Conservation (phyloP, 2,888 invertebrate genomes). For the Amiota communis region DNA sequence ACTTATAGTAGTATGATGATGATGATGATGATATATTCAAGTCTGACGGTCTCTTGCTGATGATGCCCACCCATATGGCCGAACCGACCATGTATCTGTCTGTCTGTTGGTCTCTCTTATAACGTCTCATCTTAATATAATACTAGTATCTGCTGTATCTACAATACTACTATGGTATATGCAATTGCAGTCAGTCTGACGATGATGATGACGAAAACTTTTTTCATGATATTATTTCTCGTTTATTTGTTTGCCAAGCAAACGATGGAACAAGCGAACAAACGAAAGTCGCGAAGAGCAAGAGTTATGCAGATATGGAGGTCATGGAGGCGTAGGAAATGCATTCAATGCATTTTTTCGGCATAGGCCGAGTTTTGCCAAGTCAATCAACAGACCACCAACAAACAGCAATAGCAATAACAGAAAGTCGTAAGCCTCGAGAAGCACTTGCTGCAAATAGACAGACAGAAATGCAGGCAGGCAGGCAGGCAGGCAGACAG, state of each 20-base stretch:
- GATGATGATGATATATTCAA: neutral
- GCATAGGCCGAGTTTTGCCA: slow-evolving; percentile 9
- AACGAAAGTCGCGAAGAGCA: neutral
- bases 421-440: neutral
- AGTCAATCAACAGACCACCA: neutral
- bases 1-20: neutral
- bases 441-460: too few relatives aligned
- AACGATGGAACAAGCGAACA: neutral
- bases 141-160: neutral
- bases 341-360: slow-evolving; percentile 51
- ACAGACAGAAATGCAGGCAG: too few relatives aligned
- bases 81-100: too few relatives aligned
- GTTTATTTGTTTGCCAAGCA: slow-evolving; percentile 21
- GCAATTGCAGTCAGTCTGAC: slow-evolving; percentile 24
- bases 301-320: slow-evolving; percentile 36
- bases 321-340: slow-evolving; percentile 42
- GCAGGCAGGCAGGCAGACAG: too few relatives aligned
- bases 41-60: too few relatives aligned
- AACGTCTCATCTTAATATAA: too few relatives aligned
- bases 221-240: slow-evolving; percentile 15
- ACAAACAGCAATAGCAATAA: neutral
- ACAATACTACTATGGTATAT: neutral
- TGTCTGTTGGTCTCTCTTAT: too few relatives aligned
- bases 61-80: too few relatives aligned
- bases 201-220: slow-evolving; percentile 1